A percentile compares a stretch with the other conserved stretches of the same genome.
phyloP scores from a whole-genome alignment of 2,888 invertebrate species.

The Nineta flava region DNA sequence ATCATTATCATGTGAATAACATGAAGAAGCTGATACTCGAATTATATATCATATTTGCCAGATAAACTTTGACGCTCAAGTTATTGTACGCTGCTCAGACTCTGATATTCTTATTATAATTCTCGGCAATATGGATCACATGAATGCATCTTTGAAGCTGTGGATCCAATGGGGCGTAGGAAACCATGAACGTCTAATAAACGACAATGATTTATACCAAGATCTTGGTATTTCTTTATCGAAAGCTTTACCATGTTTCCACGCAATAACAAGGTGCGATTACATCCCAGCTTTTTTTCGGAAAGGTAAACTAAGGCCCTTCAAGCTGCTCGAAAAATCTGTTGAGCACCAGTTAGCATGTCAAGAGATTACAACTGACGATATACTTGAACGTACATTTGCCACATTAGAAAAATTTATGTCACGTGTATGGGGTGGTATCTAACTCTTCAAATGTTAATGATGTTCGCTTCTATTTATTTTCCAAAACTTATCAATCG shows the following conservation, averaged over 20 bases:
- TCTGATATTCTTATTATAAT: constrained; percentile 15
- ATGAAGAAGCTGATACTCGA: constrained; percentile 9
- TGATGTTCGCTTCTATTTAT: constrained; percentile 11
- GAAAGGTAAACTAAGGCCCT: constrained; percentile 11
- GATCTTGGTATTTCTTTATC: constrained; percentile 14
- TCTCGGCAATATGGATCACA: constrained; percentile 13
- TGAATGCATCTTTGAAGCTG: constrained; percentile 8
- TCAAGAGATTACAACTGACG: constrained; percentile 8
- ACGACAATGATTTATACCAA: constrained; percentile 13
- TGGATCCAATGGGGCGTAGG: constrained; percentile 13
- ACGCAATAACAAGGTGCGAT: constrained; percentile 19
- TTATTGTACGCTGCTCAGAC: constrained; percentile 14
- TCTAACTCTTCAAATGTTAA: constrained; percentile 10
- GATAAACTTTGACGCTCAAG: constrained; percentile 7
- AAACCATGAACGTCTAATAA: constrained; percentile 12
- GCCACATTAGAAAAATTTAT: constrained; percentile 10
- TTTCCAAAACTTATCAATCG: constrained; percentile 5
- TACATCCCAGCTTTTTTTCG: constrained; percentile 14
- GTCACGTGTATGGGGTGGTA: constrained; percentile 12
- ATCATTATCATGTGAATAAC: constrained; percentile 8
- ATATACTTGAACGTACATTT: constrained; percentile 2
- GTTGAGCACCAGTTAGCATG: constrained; percentile 11
- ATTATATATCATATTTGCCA: constrained; percentile 6
- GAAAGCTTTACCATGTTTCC: constrained; percentile 16
- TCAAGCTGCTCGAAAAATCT: constrained; percentile 10